These are phyloP conservation scores for Anguilla japonica DNA, from an alignment of 2,113 vertebrate species.

Conservation along the genomic window DNA sequence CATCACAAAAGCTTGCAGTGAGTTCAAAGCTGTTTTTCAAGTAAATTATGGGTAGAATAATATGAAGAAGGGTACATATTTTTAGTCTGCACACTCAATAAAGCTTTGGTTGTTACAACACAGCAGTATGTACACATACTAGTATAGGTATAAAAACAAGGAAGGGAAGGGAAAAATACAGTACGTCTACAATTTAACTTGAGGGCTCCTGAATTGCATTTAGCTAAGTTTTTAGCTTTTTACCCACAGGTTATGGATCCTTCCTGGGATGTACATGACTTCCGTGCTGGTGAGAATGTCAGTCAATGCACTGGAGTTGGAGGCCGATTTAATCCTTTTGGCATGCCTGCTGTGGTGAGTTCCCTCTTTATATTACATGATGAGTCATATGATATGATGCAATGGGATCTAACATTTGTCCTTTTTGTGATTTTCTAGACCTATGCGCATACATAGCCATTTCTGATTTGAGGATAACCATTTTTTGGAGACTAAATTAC, in stretches of 20 bases:
- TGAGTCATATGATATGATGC: too few relatives aligned
- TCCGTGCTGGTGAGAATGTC: background rate
- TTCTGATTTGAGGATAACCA: too few relatives aligned
- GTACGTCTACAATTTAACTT: too few relatives aligned
- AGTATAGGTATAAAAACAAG: background rate
- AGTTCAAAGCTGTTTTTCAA: conserved; percentile 29
- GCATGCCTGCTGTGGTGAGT: conserved; percentile 62
- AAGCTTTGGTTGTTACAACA: background rate
- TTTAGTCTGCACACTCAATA: background rate
- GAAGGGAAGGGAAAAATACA: too few relatives aligned
- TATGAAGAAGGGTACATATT: background rate
- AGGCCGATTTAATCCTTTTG: conserved; percentile 66
- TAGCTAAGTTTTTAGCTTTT: conserved; percentile 3
- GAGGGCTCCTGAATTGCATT: background rate
- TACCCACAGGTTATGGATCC: conserved; percentile 39
- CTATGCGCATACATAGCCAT: too few relatives aligned
- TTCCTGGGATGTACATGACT: conserved; percentile 55
- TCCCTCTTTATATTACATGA: background rate
- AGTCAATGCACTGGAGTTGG: conserved; percentile 43
- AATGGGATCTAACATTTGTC: background rate
- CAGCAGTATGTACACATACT: background rate
- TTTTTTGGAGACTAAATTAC: too few relatives aligned
- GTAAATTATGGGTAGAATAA: background rate
- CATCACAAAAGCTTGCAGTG: conserved; percentile 35
- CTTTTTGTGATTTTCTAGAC: too few relatives aligned